Conservation (phyloP, 2,888 invertebrate species). For the Pecten maximus region DNA sequence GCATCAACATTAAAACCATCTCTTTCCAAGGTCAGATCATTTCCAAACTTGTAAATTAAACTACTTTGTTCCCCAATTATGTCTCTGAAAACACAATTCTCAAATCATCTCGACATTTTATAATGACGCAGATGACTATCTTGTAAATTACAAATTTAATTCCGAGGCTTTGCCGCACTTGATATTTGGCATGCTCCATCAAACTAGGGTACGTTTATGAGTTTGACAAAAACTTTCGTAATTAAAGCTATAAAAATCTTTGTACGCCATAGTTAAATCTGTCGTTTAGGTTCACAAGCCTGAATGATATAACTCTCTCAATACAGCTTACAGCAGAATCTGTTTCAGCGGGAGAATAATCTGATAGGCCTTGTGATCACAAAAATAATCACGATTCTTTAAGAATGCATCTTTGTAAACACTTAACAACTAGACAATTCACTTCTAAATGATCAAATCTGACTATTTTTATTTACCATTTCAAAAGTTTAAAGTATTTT, state of each 20-base stretch:
- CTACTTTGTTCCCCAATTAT: neutral
- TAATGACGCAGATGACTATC: neutral
- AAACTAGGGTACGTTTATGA: neutral
- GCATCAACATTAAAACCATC: neutral
- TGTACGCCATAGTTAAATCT: neutral
- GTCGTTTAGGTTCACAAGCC: neutral
- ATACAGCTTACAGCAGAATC: neutral
- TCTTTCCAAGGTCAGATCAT: neutral
- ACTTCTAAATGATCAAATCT: neutral
- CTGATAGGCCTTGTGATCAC: neutral
- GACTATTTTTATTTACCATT: neutral
- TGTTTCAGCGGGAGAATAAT: neutral
- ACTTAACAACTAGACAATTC: neutral
- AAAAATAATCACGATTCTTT: neutral
- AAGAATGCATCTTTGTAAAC: neutral
- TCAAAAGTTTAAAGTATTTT: neutral
- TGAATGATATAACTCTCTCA: neutral
- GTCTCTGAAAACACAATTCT: neutral
- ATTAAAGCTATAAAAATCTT: slow-evolving; percentile 23
- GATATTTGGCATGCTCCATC: slow-evolving; percentile 4
- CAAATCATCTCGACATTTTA: neutral
- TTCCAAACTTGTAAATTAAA: neutral
- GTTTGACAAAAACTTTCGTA: neutral
- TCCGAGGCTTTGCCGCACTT: neutral
- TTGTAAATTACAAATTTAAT: neutral